Conservation (phyloP, 2,797 vertebrate species). For the Semotilus atromaculatus region DNA sequence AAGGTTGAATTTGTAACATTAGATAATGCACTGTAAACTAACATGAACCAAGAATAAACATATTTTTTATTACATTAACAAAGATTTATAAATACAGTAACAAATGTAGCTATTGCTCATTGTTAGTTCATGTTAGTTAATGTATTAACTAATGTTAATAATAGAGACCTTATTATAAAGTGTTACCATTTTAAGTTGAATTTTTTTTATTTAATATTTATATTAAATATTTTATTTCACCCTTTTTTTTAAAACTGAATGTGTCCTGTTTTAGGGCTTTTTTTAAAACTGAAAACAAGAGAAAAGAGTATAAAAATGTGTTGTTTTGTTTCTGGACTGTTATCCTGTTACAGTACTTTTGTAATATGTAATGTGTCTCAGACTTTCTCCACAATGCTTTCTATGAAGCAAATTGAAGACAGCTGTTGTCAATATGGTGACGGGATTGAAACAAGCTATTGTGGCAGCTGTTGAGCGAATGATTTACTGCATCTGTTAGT, state of each 20-base stretch:
- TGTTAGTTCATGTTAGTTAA: no score
- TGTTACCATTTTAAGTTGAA: background rate
- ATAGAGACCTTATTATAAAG: no score
- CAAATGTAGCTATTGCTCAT: no score
- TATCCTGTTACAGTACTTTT: background rate
- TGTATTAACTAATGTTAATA: no score
- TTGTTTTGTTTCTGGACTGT: background rate
- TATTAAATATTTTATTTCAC: background rate
- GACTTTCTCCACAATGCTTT: background rate
- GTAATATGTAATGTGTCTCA: background rate
- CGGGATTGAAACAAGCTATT: background rate
- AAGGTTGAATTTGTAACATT: no score
- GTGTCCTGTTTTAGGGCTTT: background rate
- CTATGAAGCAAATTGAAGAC: constrained; percentile 1
- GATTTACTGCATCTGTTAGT: constrained; percentile 32
- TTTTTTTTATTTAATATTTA: background rate
- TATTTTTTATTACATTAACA: no score
- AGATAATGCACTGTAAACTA: no score
- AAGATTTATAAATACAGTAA: no score
- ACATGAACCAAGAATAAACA: no score
- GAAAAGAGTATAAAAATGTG: background rate
- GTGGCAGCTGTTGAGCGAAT: constrained; percentile 20
- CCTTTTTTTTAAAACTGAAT: background rate
- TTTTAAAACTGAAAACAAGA: background rate
- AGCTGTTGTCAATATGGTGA: constrained; percentile 14